Evolutionary conservation across 2,888 invertebrate species (phyloP), one percentile per base, ranked within the genome.

Genomic region (Lycophotia porphyrea): DNA sequence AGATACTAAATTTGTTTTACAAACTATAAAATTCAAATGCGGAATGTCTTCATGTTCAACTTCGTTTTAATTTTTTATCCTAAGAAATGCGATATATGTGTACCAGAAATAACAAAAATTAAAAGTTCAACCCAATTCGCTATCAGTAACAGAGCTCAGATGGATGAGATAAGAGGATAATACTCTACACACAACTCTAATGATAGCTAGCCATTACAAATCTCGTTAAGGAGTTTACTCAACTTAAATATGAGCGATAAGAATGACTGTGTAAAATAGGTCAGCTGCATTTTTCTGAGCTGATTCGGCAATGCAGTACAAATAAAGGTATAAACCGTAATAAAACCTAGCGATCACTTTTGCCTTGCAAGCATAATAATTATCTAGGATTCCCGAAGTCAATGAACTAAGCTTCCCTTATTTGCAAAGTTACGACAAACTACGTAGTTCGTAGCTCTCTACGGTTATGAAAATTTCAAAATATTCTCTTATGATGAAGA

Each of bases 181-280:
- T 75, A 63, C 71, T 66, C 44, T 64, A 34, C 74, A 85, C 61
- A 82, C 82, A 85, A 52, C 34, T 70, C 58, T 82, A 78, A 82
- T 78, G 66, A 71, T 58, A 61, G 39, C 42, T 36, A 60, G 36
- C 66, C 71, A 78, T 82, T 78, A 79, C 76, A 85, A 73, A 82
- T 85, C 78, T 85, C 72, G 70, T 81, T 85, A 76, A 74, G 44
- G 18, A 75, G 82, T 84, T 82, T 78, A 82, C 79, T 78, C 58
- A 70, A 72, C 65, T 81, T 78, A 78, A 74, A 75, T 75, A 75
- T 74, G 44, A 52, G 72, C 58, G 79, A 82, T 84, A 82, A 85
- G 55, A 49, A 36, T 69, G n/a, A 69, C 78, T 74, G 27, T 74
- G n/a, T 61, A 66, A 71, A 47, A 66, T 73, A 60, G 84, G 72